Evolutionary conservation across 2,888 invertebrate species (phyloP), one percentile per base, ranked within the genome.

Genomic region (Linnaemya tessellans): DNA sequence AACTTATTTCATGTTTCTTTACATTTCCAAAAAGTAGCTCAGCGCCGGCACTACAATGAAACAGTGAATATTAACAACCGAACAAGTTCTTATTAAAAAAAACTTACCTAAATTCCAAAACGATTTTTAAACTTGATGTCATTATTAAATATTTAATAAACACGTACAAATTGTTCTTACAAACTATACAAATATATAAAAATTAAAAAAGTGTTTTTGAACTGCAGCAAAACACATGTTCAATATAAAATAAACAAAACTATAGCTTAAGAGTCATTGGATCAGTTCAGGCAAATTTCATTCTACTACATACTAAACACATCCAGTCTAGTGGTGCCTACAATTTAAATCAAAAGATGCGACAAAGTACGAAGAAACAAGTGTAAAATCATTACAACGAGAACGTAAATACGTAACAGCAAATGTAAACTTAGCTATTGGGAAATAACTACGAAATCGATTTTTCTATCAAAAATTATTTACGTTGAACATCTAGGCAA

Each of bases 21-120:
- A 96, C 94, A 89, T 97, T 97, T 87, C 96, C 96, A 91, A 98
- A 97, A 1, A 98, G 92, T n/a, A 97, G 92, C 91, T 98, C 98
- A 0, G 98, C 97, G 1, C 98, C 98, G 15, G 98, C 98, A 56
- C 97, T 97, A 89, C 13, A 64, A 73, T 11, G 30, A 20, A 64
- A 20, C 5, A 49, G 46, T 49, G 10, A 18, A 15, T 2, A 41
- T 5, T 13, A 20, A 18, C 7, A 20, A 18, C 41, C 46, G 30
- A 25, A 46, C 3, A 68, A 11, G 10, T 25, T 25, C 1, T 35
- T 10, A 5, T 10, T 2, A 7, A 18, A 49, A n/a, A 30, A 54
- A 38, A 30, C 22, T 80, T 88, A 92, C 92, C 90, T 89, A 65
- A 92, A 92, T 78, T 92, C 92, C 20, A 92, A 78, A 49, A 88